Evolutionary conservation across 2,113 vertebrate species (phyloP).

Genomic region (Nycticorax nycticorax): DNA sequence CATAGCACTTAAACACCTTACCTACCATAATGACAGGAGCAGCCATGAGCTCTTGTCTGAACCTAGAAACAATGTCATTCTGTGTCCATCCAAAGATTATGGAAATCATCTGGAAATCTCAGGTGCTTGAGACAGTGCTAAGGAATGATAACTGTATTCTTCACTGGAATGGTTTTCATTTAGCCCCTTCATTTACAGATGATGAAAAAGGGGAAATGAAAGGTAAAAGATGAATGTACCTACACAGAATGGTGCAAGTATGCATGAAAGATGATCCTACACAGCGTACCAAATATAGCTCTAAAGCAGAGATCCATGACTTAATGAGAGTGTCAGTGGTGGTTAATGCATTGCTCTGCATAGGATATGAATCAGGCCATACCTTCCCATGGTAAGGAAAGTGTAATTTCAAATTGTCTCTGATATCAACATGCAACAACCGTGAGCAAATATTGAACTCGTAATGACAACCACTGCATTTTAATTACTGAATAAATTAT

Average conservation of each 20-base stretch:
- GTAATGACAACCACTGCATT: background rate
- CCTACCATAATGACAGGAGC: background rate
- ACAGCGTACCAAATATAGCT: background rate
- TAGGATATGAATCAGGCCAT: background rate
- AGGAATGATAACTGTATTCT: background rate
- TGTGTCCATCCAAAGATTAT: background rate
- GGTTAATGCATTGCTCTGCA: constrained; percentile 4
- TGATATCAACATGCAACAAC: background rate
- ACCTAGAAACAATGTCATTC: accelerated
- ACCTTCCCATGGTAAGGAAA: background rate
- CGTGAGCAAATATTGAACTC: background rate
- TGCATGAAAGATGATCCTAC: background rate
- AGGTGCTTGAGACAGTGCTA: background rate
- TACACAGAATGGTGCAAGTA: background rate
- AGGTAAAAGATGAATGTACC: background rate
- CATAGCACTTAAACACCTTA: background rate
- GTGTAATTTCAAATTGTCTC: background rate
- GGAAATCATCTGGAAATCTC: background rate
- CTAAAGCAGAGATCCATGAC: background rate
- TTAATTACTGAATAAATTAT: constrained; percentile 29
- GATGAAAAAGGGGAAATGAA: constrained; percentile 5
- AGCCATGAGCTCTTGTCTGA: background rate
- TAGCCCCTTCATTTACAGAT: background rate
- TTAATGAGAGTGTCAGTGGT: constrained; percentile 24
- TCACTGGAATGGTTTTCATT: background rate